Base-by-base conservation (phyloP, 2,113 vertebrate species). In the Sylvietta virens region DNA sequence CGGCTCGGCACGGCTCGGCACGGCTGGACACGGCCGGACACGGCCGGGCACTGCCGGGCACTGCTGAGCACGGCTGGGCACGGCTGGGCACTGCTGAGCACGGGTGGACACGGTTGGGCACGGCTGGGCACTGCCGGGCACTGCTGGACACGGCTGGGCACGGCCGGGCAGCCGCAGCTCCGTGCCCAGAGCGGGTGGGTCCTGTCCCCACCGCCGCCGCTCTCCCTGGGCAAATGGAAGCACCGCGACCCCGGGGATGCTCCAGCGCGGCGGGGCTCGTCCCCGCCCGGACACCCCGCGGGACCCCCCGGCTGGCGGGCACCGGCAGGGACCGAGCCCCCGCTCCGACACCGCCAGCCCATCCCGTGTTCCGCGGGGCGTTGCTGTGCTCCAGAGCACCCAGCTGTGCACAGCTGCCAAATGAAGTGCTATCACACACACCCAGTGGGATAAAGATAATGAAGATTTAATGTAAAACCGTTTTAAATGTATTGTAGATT, bases 141-240 rank as follows among this genome's bases (percentile, higher is more conserved):
- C 10, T 11, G 40, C 40, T 13, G 40, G 40, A 13, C 40, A 40
- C 40, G 13, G 40, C 40, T 13, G 40, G 40, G 40, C 40, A 40
- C 40, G 13, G 23, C 48, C 10, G 50, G n/a, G 12, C 28, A 31
- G 54, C 56, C 17, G 33, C 28, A 28, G 33, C 27, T 19, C 9
- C 1, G 6, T 5, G 47, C 31, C 15, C 42, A 2, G 16, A 11
- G 28, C 2, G 1, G 23, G 12, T 3, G 21, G 15, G 13, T 1
- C 10, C 21, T 11, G 9, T 6, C 20, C 51, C 47, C 62, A 5
- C 3, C 13, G 4, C 50, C 39, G 10, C 33, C 28, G 19, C 33
- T 21, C 5, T 20, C 18, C 27, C 42, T 2, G 1, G 4, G 27
- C 4, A 0, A 3, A 54, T 37, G 33, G 60, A 7, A 57, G n/a